Conservation (phyloP, 2,888 invertebrate genomes). For the Drosophila aldrichi region DNA sequence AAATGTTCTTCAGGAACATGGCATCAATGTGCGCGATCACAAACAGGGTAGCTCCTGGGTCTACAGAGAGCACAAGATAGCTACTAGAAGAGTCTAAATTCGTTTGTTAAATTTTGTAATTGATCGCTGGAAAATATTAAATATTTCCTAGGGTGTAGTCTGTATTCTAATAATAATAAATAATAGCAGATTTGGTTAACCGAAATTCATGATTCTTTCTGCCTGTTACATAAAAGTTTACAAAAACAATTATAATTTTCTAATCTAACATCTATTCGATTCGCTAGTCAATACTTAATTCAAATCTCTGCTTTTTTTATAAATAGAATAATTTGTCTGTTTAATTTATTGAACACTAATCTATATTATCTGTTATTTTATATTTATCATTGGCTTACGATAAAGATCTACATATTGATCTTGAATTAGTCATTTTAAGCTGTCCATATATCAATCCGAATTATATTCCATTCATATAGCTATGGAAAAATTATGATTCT, state of each 20-base stretch:
- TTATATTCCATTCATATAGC: neutral
- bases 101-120: neutral
- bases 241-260: no score
- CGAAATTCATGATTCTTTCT: neutral
- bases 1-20: conserved; percentile 87
- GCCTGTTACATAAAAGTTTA: neutral
- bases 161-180: neutral
- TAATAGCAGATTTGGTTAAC: neutral
- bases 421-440: neutral
- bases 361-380: neutral
- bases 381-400: neutral
- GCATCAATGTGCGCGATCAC: conserved; percentile 90
- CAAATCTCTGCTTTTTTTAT: no score
- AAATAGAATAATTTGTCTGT: neutral
- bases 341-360: neutral
- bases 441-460: neutral
- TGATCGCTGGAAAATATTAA: no score
- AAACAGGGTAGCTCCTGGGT: conserved; percentile 88
- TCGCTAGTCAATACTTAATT: neutral
- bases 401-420: neutral
- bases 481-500: conserved; percentile 9
- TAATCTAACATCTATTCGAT: neutral
- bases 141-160: neutral
- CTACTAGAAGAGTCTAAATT: conserved; percentile 10
- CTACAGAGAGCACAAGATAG: conserved; percentile 46